Evolutionary conservation across 2,888 invertebrate species (phyloP).

Genomic region (Drosophila acutilabella): DNA sequence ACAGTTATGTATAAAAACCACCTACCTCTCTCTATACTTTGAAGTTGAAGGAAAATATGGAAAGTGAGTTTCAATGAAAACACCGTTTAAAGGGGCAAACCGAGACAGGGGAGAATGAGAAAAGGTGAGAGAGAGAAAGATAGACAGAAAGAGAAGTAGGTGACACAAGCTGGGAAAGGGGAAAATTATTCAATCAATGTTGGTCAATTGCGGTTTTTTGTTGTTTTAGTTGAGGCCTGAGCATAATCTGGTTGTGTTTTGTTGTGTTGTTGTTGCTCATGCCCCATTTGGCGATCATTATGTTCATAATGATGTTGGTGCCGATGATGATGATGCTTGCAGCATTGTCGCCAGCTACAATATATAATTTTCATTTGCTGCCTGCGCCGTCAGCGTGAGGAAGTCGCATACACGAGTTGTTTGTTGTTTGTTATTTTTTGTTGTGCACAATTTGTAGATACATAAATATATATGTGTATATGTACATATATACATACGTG

Average conservation of each 20-base stretch:
- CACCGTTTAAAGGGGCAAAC: slow-evolving; percentile 19
- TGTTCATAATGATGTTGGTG: slow-evolving; percentile 44
- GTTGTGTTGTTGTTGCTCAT: slow-evolving; percentile 47
- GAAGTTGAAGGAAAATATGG: slow-evolving; percentile 20
- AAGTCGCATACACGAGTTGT: slow-evolving; percentile 49
- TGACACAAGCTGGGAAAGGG: slow-evolving; percentile 5
- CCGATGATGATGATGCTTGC: slow-evolving; percentile 19
- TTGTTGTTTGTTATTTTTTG: slow-evolving; percentile 31
- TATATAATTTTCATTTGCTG: slow-evolving; percentile 51
- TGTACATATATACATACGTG: not conserved
- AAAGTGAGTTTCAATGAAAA: slow-evolving; percentile 42
- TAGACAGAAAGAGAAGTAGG: not conserved
- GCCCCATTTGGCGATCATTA: slow-evolving; percentile 30
- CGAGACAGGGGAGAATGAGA: not conserved
- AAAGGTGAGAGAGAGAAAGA: not conserved
- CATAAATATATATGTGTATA: slow-evolving; percentile 12
- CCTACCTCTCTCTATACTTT: too few species aligned
- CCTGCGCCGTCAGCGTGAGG: slow-evolving; percentile 51
- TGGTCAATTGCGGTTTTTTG: slow-evolving; percentile 51
- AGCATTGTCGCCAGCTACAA: slow-evolving; percentile 31
- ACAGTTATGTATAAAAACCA: too few species aligned
- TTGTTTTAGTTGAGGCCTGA: slow-evolving; percentile 7
- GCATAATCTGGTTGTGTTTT: slow-evolving; percentile 6
- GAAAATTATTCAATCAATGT: slow-evolving; percentile 78
- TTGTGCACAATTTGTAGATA: slow-evolving; percentile 47